Conservation (phyloP, 2,797 vertebrate species). For the Gallinago stenura region DNA sequence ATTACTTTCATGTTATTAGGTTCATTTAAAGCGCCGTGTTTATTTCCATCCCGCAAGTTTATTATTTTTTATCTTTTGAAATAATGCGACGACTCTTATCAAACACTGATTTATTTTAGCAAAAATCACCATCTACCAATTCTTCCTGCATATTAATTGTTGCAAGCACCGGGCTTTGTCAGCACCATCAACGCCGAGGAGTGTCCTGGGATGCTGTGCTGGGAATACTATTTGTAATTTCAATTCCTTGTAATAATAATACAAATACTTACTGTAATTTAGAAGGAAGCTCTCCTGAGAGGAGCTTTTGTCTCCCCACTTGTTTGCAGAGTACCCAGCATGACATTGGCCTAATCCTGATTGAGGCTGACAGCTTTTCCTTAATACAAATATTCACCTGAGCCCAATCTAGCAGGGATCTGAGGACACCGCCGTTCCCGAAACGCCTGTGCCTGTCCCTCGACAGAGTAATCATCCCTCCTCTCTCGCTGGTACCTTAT, state of each 20-base stretch:
- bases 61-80: conserved; percentile 43
- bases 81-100: conserved; percentile 43
- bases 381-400: neutral
- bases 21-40: conserved; percentile 67
- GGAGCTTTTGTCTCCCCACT: neutral
- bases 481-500: fast-evolving
- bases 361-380: neutral
- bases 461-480: fast-evolving
- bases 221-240: neutral
- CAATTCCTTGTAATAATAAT: neutral
- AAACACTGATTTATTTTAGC: neutral
- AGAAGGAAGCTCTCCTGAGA: neutral
- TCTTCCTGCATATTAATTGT: neutral
- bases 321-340: neutral
- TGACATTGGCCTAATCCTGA: neutral
- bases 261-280: neutral
- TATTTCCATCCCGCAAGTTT: conserved; percentile 62
- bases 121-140: neutral
- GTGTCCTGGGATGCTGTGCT: neutral
- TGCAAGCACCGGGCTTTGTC: neutral
- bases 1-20: conserved; percentile 80
- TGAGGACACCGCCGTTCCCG: neutral
- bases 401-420: neutral
- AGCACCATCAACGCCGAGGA: neutral
- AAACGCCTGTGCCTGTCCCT: neutral